phyloP scores from a whole-genome alignment of 1,140 invertebrate species.

The Drosophila ercepeae region DNA sequence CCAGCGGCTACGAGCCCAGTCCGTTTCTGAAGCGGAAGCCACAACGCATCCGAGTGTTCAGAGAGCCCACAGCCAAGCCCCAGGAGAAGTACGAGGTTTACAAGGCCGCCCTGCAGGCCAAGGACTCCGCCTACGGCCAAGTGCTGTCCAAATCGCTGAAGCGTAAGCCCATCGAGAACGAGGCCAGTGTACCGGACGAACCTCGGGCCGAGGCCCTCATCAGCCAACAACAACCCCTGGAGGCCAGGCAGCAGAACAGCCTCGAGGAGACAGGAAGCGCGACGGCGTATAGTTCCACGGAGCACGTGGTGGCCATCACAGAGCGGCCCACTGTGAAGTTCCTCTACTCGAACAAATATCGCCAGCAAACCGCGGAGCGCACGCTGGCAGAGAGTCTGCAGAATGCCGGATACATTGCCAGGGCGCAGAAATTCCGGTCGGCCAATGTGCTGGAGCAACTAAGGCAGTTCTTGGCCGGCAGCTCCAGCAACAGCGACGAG shows the following conservation, averaged over 20 bases:
- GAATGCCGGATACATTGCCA: constrained; percentile 71
- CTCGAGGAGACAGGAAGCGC: constrained; percentile 45
- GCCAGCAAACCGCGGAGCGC: constrained; percentile 66
- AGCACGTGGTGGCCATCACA: constrained; percentile 53
- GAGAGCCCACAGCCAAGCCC: constrained; percentile 20
- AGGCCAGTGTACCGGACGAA: constrained; percentile 31
- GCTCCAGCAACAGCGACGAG: constrained; percentile 60
- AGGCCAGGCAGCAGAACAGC: constrained; percentile 60
- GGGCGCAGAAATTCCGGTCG: constrained; percentile 38
- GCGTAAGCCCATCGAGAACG: constrained; percentile 61
- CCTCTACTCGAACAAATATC: constrained; percentile 75
- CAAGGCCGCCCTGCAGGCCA: constrained; percentile 45
- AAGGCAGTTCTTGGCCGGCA: constrained; percentile 64
- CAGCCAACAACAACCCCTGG: constrained; percentile 19
- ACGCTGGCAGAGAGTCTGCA: constrained; percentile 73
- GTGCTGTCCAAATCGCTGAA: constrained; percentile 24
- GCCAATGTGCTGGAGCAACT: constrained; percentile 70
- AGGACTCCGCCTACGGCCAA: constrained; percentile 15
- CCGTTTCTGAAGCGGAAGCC: constrained; percentile 45
- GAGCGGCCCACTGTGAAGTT: constrained; percentile 70
- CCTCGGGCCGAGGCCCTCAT: constrained; percentile 73
- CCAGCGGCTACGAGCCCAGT: constrained; percentile 15
- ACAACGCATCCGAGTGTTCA: constrained; percentile 48
- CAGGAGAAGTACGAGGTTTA: constrained; percentile 65
- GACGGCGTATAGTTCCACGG: constrained; percentile 53